These are phyloP conservation scores for Troilus luridus DNA, from an alignment of 2,888 invertebrate genomes.

Conservation along the genomic window DNA sequence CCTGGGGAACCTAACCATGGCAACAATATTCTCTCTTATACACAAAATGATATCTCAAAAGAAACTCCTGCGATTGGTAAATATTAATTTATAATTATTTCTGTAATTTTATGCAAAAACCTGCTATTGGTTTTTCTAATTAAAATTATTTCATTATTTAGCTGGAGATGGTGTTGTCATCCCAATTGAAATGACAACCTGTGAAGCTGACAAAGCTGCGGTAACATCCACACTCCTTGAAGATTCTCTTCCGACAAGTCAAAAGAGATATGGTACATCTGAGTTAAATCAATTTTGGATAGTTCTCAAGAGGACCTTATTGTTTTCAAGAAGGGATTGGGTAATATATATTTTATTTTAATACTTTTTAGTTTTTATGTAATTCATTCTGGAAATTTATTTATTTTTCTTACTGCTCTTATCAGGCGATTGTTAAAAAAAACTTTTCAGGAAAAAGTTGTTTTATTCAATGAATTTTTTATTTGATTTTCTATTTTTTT, in stretches of 20 bases:
- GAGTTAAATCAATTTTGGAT: constrained; percentile 89
- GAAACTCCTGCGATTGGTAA: constrained; percentile 67
- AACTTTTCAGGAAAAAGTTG: not conserved
- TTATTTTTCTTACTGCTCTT: not conserved
- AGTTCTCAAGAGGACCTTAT: constrained; percentile 85
- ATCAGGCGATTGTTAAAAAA: not conserved
- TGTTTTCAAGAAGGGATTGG: constrained; percentile 92
- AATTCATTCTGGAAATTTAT: not conserved
- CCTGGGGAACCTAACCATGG: constrained; percentile 70
- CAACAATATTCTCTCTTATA: constrained; percentile 73
- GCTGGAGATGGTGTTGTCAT: constrained; percentile 73
- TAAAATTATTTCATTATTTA: constrained; percentile 65
- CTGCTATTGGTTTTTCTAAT: not conserved
- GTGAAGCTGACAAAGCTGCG: constrained; percentile 72
- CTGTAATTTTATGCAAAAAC: not conserved
- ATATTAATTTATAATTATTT: not conserved
- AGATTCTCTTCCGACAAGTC: constrained; percentile 75
- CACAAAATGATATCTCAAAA: constrained; percentile 78
- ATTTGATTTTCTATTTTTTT: not conserved
- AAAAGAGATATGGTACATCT: constrained; percentile 82
- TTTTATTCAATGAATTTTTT: not conserved
- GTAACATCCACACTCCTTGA: constrained; percentile 80
- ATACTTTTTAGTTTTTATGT: not conserved
- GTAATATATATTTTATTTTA: constrained; percentile 71
- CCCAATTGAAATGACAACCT: constrained; percentile 71